phyloP scores from a whole-genome alignment of 1,140 invertebrate species.

The Papilio dardanus region DNA sequence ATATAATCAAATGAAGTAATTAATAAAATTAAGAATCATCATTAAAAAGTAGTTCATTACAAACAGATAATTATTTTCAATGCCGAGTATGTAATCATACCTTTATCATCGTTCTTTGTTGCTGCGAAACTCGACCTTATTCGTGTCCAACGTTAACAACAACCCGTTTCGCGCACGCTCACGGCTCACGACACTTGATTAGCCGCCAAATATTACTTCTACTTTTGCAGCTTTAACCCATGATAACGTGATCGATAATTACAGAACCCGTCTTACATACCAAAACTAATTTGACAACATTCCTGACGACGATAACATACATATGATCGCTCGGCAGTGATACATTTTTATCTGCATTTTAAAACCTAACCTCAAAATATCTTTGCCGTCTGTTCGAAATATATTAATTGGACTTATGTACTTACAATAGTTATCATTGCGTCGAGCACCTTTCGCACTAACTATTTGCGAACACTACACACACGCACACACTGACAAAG shows the following conservation, averaged over 20 bases:
- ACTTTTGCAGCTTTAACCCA: slow-evolving; percentile 40
- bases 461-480: slow-evolving; percentile 77
- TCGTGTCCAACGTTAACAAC: slow-evolving; percentile 10
- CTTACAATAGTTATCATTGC: slow-evolving; percentile 73
- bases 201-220: slow-evolving; percentile 49
- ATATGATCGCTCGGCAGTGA: slow-evolving; percentile 29
- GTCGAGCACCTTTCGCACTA: slow-evolving; percentile 71
- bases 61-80: slow-evolving; percentile 36
- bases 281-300: slow-evolving; percentile 21
- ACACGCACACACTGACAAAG: slow-evolving; percentile 73
- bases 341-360: slow-evolving; percentile 44
- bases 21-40: background rate
- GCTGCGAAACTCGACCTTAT: slow-evolving; percentile 34
- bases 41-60: slow-evolving; percentile 31
- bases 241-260: slow-evolving; percentile 27
- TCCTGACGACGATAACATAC: slow-evolving; percentile 11
- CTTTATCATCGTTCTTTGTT: slow-evolving; percentile 32
- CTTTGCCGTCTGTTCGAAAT: slow-evolving; percentile 40
- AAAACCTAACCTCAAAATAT: slow-evolving; percentile 77
- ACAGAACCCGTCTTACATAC: slow-evolving; percentile 3
- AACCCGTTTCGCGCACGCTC: background rate
- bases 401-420: slow-evolving; percentile 55
- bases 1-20: background rate
- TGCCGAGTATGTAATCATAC: slow-evolving; percentile 23
- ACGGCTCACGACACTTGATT: slow-evolving; percentile 42